Percentiles rank a stretch among this genome's conserved stretches.
Evolutionary conservation across 2,888 invertebrate species (phyloP).

Genomic region (Coleophora flavipennella): DNA sequence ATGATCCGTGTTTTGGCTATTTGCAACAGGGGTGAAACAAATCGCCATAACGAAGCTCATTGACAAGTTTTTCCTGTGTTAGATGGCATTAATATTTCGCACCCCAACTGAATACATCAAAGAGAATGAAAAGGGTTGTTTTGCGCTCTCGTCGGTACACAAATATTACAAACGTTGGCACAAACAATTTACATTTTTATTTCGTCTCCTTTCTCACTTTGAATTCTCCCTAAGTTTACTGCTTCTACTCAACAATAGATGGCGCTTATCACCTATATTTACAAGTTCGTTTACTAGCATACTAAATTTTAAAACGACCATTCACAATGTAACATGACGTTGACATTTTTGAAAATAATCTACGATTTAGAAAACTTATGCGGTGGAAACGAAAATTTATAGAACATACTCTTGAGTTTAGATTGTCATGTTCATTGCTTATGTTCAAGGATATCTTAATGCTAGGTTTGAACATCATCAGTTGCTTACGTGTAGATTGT

Average conservation of each 20-base stretch:
- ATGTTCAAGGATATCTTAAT: conserved; percentile 38
- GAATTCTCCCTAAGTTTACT: conserved; percentile 8
- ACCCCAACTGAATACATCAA: conserved; percentile 67
- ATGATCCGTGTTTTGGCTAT: conserved; percentile 53
- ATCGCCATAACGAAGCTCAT: conserved; percentile 62
- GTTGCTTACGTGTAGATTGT: conserved; percentile 31
- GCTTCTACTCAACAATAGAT: conserved; percentile 58
- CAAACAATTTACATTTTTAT: conserved; percentile 61
- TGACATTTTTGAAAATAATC: conserved; percentile 11
- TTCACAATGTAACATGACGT: conserved; percentile 40
- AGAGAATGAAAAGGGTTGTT: conserved; percentile 62
- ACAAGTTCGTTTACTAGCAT: conserved; percentile 34
- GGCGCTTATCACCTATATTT: conserved; percentile 52
- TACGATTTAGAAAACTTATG: conserved; percentile 14
- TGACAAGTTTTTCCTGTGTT: conserved; percentile 52
- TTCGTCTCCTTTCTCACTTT: conserved; percentile 7
- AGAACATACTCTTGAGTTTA: conserved; percentile 9
- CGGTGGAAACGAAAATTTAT: conserved; percentile 7
- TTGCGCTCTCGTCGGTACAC: conserved; percentile 58
- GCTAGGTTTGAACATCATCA: conserved; percentile 70
- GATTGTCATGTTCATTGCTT: conserved; percentile 33
- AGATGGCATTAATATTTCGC: conserved; percentile 55
- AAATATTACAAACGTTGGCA: conserved; percentile 68
- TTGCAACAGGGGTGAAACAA: conserved; percentile 53
- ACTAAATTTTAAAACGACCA: conserved; percentile 25